Evolutionary conservation across 2,888 invertebrate genomes (phyloP).

Genomic region (Sphecodes monilicornis): DNA sequence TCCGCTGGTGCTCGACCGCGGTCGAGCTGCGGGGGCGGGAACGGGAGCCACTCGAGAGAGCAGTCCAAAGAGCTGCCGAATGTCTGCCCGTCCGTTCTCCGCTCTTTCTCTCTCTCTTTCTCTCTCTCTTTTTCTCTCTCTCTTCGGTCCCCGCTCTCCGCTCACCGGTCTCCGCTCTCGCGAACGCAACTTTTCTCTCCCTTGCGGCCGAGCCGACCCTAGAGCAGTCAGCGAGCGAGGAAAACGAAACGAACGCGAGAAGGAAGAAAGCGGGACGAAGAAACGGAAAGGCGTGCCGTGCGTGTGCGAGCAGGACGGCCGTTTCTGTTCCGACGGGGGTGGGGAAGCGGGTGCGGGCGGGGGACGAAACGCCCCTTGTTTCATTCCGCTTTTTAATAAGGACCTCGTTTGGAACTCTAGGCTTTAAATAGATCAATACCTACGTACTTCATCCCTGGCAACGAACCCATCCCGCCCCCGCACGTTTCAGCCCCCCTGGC

Average conservation of each 20-base stretch:
- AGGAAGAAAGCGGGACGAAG: slow-evolving; percentile 59
- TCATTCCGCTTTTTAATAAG: slow-evolving; percentile 85
- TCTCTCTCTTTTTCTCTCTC: neutral
- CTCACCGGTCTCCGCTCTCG: slow-evolving; percentile 15
- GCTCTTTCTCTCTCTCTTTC: neutral
- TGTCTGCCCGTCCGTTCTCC: slow-evolving; percentile 44
- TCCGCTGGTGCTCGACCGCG: slow-evolving; percentile 43
- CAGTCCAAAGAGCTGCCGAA: slow-evolving; percentile 63
- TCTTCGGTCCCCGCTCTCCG: neutral
- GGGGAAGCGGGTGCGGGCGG: slow-evolving; percentile 47
- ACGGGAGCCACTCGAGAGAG: slow-evolving; percentile 40
- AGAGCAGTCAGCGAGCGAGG: slow-evolving; percentile 38
- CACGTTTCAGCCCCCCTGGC: slow-evolving; percentile 73
- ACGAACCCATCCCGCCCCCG: slow-evolving; percentile 81
- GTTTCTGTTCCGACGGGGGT: slow-evolving; percentile 23
- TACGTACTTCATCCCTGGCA: slow-evolving; percentile 84
- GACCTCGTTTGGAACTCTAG: slow-evolving; percentile 85
- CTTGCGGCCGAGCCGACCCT: slow-evolving; percentile 48
- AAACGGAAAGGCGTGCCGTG: slow-evolving; percentile 53
- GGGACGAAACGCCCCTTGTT: slow-evolving; percentile 79
- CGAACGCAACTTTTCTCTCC: slow-evolving; percentile 64
- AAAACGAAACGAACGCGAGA: slow-evolving; percentile 47
- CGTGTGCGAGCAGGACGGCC: slow-evolving; percentile 42
- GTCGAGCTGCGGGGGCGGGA: slow-evolving; percentile 1
- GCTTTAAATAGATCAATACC: slow-evolving; percentile 85